These are phyloP conservation scores for Drosophila tripunctata DNA, from an alignment of 2,888 invertebrate species.

Conservation along the genomic window DNA sequence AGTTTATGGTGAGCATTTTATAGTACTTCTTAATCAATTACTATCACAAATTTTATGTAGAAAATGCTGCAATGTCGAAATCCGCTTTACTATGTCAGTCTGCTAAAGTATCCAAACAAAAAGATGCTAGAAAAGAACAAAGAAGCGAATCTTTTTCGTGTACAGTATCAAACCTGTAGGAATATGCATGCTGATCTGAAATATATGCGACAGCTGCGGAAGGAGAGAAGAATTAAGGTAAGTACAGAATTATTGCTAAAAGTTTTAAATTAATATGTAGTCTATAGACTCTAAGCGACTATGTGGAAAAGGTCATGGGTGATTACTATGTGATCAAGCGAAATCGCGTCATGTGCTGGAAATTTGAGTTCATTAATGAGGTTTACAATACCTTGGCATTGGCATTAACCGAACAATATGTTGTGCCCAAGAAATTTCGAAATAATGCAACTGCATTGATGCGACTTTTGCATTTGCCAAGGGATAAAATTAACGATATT, in stretches of 20 bases:
- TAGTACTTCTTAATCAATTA: background rate
- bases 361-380: slow-evolving; percentile 82
- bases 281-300: slow-evolving; percentile 50
- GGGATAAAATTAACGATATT: slow-evolving; percentile 68
- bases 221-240: slow-evolving; percentile 61
- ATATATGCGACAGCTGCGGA: slow-evolving; percentile 64
- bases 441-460: slow-evolving; percentile 34
- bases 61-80: slow-evolving; percentile 82
- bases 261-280: too few species aligned
- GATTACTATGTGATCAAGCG: slow-evolving; percentile 81
- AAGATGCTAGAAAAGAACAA: slow-evolving; percentile 58
- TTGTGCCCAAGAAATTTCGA: slow-evolving; percentile 29
- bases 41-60: slow-evolving; percentile 38
- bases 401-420: slow-evolving; percentile 73
- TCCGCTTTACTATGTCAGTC: slow-evolving; percentile 78
- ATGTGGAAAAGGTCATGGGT: slow-evolving; percentile 81
- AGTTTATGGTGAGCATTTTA: slow-evolving; percentile 70
- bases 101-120: slow-evolving; percentile 71
- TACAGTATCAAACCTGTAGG: slow-evolving; percentile 81
- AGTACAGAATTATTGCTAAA: background rate
- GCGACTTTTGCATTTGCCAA: slow-evolving; percentile 61
- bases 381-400: slow-evolving; percentile 81
- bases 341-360: slow-evolving; percentile 82
- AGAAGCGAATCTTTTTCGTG: slow-evolving; percentile 72
- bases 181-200: slow-evolving; percentile 77